Evolutionary conservation across 2,797 vertebrate genomes (phyloP), one percentile per base, ranked within the genome.

Genomic region (Pampus argenteus): DNA sequence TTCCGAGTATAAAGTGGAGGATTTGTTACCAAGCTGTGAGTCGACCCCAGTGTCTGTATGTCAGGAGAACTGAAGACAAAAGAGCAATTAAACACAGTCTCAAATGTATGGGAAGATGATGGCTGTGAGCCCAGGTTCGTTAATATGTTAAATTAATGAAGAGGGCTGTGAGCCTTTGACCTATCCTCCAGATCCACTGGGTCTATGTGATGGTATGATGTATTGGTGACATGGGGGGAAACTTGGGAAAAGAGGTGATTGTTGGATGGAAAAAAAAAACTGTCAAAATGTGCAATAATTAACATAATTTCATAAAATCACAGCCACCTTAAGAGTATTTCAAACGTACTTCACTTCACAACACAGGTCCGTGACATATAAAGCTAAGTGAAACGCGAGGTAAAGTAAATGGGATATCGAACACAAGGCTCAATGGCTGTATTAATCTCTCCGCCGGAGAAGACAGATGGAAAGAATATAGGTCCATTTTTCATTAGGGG

Each of bases 321-420:
- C 36, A 38, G 20, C 51, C 49, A 62, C 72, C 31, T 63, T 47
- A 23, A 23, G 26, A 66, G 65, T 25, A 67, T 58, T 60, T 65
- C 13, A 64, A 20, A 40, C 36, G 47, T 22, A 31, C 23, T 48
- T 69, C 40, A 25, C 42, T 23, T 28, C 28, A 28, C 15, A 45
- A 18, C 42, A 23, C n/a, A 64, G 31, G 50, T 36, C 9, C n/a
- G 13, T 66, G 59, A 58, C 20, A 25, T 22, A 28, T 9, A 55
- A 61, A 76, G 59, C 28, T n/a, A 66, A 60, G 51, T 78, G 74
- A 86, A 75, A 70, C 74, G 86, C 23, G 56, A 78, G 51, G 57
- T 62, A 48, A 74, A 78, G 76, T 68, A 85, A 89, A 91, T 92
- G 81, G 85, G 81, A 85, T 90, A 92, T 91, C 59, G 85, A 92